These are phyloP conservation scores for Rhopalosiphum maidis DNA, from an alignment of 1,140 invertebrate genomes.

Conservation along the genomic window DNA sequence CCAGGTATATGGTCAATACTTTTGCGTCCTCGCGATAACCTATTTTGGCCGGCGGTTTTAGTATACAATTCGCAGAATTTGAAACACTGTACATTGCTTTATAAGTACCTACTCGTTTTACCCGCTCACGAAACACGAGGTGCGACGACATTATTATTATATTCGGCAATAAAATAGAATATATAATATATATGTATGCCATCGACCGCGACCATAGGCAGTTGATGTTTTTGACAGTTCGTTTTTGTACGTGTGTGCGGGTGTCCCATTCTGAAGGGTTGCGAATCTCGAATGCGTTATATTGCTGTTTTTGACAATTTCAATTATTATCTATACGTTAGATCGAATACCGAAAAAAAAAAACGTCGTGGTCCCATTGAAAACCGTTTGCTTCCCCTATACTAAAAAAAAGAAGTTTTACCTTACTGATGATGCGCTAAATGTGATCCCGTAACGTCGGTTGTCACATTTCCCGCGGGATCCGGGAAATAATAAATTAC, in stretches of 20 bases:
- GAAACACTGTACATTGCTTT: background rate
- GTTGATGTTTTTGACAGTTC: slow-evolving; percentile 45
- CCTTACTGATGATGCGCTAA: background rate
- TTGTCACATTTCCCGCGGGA: background rate
- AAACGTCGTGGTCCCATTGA: background rate
- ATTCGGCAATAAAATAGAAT: background rate
- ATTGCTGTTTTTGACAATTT: slow-evolving; percentile 52
- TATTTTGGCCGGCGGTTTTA: background rate
- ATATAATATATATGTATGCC: background rate
- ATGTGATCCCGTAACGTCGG: background rate
- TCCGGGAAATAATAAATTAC: background rate
- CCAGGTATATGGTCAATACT: too few relatives aligned
- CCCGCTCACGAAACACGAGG: background rate
- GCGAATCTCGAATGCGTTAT: slow-evolving; percentile 24
- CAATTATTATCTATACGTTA: slow-evolving; percentile 43
- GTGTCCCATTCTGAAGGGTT: slow-evolving; percentile 13
- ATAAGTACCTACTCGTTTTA: background rate
- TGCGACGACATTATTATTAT: background rate
- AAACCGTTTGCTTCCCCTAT: background rate
- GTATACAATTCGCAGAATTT: background rate
- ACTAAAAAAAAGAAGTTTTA: background rate
- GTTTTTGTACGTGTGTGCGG: background rate
- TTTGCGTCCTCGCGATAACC: too few relatives aligned
- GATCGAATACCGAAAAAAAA: slow-evolving; percentile 28
- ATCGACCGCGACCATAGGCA: background rate